Percentiles rank a stretch among this genome's conserved stretches.
Conservation (phyloP, 1,140 invertebrate genomes). For the Tyrophagus putrescentiae region DNA sequence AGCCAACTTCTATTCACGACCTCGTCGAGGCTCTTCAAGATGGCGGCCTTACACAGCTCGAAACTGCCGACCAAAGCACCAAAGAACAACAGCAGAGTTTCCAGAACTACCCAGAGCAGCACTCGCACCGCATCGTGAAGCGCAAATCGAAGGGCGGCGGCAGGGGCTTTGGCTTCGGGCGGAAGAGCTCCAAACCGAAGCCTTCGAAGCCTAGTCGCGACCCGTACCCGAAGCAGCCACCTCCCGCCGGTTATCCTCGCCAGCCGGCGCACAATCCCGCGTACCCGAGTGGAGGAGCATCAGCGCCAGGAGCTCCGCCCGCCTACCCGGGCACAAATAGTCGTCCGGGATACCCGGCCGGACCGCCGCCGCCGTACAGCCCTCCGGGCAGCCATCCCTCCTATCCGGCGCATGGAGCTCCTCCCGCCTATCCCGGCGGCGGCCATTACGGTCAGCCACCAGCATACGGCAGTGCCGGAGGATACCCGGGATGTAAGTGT, state of each 20-base stretch:
- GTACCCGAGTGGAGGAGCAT: not conserved
- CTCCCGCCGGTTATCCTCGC: not conserved
- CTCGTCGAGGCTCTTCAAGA: too few relatives aligned
- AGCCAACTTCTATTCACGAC: too few relatives aligned
- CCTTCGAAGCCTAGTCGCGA: not conserved
- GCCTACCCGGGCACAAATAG: not conserved
- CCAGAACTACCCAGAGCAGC: not conserved
- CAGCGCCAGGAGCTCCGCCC: not conserved
- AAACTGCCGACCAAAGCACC: too few relatives aligned
- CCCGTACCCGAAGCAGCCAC: not conserved
- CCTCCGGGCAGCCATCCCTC: not conserved
- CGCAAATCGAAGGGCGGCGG: not conserved
- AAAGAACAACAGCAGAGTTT: too few relatives aligned
- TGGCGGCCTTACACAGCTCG: too few relatives aligned
- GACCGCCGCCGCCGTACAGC: conserved; percentile 2
- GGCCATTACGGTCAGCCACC: not conserved
- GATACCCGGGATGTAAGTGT: conserved; percentile 9
- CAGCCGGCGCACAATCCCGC: conserved; percentile 16
- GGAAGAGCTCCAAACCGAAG: not conserved
- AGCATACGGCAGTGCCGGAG: not conserved
- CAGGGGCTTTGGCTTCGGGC: not conserved
- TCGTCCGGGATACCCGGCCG: not conserved
- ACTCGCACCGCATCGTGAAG: conserved; percentile 6
- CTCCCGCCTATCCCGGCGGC: not conserved
- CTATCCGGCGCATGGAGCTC: not conserved